Evolutionary conservation across 2,888 invertebrate species (phyloP).

Genomic region (Leptothorax acervorum): DNA sequence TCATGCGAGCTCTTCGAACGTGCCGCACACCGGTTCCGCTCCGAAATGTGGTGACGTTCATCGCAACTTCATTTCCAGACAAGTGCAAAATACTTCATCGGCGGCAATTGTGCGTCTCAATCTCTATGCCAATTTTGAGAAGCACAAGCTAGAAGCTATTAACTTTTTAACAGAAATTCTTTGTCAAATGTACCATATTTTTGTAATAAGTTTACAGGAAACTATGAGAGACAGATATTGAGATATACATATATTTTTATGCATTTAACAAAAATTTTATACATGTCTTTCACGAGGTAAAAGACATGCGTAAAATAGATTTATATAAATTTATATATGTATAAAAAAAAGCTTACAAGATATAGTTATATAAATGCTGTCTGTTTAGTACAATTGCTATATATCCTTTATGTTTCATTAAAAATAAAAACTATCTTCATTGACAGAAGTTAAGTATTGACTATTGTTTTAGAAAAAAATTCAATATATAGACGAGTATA

Average conservation of each 20-base stretch:
- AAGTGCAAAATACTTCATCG: constrained; percentile 13
- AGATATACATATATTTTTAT: background rate
- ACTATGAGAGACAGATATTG: background rate
- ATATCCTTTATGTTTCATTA: background rate
- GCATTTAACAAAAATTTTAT: background rate
- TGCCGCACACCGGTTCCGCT: constrained; percentile 13
- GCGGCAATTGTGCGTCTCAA: background rate
- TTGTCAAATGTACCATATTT: background rate
- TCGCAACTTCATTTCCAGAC: constrained; percentile 43
- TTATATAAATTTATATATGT: background rate
- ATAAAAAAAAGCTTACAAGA: background rate
- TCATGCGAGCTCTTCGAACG: constrained; percentile 33
- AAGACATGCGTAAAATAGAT: background rate
- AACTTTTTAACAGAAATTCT: constrained; percentile 6
- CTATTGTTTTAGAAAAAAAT: background rate
- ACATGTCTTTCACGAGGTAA: background rate
- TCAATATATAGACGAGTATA: background rate
- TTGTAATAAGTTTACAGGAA: background rate
- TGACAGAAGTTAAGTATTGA: background rate
- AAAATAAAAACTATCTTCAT: background rate
- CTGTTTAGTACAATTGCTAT: background rate
- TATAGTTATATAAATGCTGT: background rate
- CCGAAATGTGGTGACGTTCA: constrained; percentile 25
- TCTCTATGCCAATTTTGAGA: background rate
- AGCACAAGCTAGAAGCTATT: background rate